Conservation (phyloP, 2,888 invertebrate genomes). For the Tromatobia lineatoria region DNA sequence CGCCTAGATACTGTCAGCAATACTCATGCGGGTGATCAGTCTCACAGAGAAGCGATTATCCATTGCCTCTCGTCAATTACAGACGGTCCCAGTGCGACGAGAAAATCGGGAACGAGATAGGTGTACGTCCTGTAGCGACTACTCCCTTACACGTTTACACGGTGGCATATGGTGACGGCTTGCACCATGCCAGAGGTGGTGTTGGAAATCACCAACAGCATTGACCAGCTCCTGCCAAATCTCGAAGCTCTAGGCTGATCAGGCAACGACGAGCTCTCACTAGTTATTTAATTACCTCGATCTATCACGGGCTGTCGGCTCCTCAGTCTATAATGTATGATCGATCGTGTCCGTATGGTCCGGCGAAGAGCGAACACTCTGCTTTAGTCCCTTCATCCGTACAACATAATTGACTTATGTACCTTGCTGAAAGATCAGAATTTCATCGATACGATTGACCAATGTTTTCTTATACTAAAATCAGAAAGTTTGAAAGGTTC, state of each 20-base stretch:
- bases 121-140: slow-evolving; percentile 3
- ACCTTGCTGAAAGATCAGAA: neutral
- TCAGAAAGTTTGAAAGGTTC: neutral
- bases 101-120: slow-evolving; percentile 56
- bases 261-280: slow-evolving; percentile 66
- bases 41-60: slow-evolving; percentile 77
- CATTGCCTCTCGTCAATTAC: slow-evolving; percentile 83
- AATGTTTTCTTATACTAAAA: neutral
- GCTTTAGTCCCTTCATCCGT: slow-evolving; percentile 49
- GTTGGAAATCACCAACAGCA: slow-evolving; percentile 49
- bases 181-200: slow-evolving; percentile 16
- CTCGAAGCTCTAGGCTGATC: slow-evolving; percentile 80
- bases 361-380: slow-evolving; percentile 53
- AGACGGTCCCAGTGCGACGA: slow-evolving; percentile 76
- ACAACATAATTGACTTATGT: slow-evolving; percentile 8
- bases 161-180: slow-evolving; percentile 53
- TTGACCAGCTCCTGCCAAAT: slow-evolving; percentile 67
- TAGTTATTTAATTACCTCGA: slow-evolving; percentile 84
- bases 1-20: slow-evolving; percentile 78
- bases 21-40: slow-evolving; percentile 58
- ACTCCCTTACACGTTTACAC: slow-evolving; percentile 40
- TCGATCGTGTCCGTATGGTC: slow-evolving; percentile 77
- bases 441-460: neutral
- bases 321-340: slow-evolving; percentile 83
- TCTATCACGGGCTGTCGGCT: slow-evolving; percentile 83